Evolutionary conservation across 2,888 invertebrate species (phyloP).

Genomic region (Mactromeris polynyma): DNA sequence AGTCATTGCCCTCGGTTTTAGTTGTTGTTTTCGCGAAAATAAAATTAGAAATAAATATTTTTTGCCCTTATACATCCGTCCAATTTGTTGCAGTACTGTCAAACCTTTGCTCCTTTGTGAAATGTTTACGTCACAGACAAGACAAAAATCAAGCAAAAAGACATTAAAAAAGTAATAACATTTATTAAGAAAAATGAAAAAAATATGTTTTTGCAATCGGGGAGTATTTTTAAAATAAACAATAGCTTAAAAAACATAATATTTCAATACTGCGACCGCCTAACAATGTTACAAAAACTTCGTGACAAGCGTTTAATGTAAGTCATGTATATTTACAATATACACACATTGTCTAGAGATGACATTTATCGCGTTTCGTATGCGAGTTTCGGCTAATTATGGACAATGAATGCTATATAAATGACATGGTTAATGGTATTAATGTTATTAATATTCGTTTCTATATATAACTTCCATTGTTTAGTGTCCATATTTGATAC

Average conservation of each 20-base stretch:
- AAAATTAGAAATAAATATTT: not conserved
- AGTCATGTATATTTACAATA: not conserved
- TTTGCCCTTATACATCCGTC: not conserved
- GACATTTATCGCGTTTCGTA: slow-evolving; percentile 2
- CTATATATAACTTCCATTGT: not conserved
- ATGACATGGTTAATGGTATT: not conserved
- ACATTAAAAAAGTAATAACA: not conserved
- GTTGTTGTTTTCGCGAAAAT: not conserved
- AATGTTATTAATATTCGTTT: not conserved
- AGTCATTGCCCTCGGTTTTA: not conserved
- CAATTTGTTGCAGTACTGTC: not conserved
- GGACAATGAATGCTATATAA: not conserved
- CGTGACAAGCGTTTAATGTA: not conserved
- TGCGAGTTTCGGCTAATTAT: not conserved
- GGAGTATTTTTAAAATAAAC: not conserved
- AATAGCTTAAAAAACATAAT: not conserved
- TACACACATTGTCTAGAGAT: not conserved
- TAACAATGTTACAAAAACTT: slow-evolving; percentile 5
- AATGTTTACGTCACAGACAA: not conserved
- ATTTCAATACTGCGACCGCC: not conserved
- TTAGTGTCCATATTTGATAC: not conserved
- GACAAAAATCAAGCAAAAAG: not conserved
- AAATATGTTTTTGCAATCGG: not conserved
- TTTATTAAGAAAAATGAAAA: not conserved
- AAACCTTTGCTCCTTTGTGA: not conserved